Percentiles rank a stretch among this genome's conserved stretches.
These are phyloP conservation scores for Xiphorhynchus elegans DNA, from an alignment of 2,113 vertebrate genomes.

Conservation along the genomic window DNA sequence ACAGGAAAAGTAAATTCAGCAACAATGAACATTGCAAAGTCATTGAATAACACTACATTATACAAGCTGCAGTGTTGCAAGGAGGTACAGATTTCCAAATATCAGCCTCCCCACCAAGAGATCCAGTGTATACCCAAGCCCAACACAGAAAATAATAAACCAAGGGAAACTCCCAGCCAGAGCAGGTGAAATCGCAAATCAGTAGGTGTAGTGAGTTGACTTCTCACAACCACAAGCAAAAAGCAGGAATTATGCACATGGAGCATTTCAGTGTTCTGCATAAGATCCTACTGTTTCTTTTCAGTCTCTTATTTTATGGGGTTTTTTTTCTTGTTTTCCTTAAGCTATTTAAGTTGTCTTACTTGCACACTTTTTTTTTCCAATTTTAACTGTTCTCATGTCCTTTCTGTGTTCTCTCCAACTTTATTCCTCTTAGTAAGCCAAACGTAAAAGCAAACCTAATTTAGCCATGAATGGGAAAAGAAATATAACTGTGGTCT, in stretches of 20 bases:
- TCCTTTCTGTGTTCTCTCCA: background rate
- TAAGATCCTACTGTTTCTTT: background rate
- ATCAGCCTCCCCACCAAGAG: background rate
- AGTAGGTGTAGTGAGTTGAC: background rate
- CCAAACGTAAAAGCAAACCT: background rate
- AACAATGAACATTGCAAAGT: background rate
- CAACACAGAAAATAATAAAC: background rate
- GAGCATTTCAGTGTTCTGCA: background rate
- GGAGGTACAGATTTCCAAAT: background rate
- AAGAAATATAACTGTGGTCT: background rate
- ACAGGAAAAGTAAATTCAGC: background rate
- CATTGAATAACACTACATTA: background rate
- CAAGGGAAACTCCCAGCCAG: background rate
- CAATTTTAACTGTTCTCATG: background rate
- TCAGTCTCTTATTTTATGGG: background rate
- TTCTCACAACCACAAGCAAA: background rate
- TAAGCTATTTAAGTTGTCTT: background rate
- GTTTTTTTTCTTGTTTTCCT: background rate
- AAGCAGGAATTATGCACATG: background rate
- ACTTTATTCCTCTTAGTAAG: background rate
- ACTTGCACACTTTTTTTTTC: background rate
- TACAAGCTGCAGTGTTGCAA: background rate
- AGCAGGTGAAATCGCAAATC: background rate
- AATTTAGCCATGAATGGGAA: background rate
- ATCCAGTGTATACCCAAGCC: background rate